Base-by-base conservation (phyloP, 2,113 vertebrate genomes). In the Stegostoma tigrinum region DNA sequence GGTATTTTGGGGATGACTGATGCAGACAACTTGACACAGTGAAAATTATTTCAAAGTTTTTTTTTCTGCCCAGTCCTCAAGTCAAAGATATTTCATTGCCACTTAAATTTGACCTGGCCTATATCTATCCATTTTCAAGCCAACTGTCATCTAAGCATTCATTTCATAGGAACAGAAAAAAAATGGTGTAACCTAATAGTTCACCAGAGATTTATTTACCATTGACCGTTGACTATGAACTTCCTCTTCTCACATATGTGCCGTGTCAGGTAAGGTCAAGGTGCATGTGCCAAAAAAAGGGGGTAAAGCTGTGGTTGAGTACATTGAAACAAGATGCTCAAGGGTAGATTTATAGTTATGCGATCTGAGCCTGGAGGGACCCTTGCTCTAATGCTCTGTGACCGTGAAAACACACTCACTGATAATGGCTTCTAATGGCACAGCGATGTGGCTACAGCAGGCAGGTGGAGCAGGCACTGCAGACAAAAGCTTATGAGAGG, bases 381-480 rank as follows among this genome's bases (percentile, higher is more conserved):
- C 95, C 86, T 89, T 96, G 95, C 97, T 97, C 95, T 97, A 98
- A 97, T 96, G 97, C 97, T 98, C 98, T 97, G 97, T 98, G 97
- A 97, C 97, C 96, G 85, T 98, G 96, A 98, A 98, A 98, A 98
- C 78, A 96, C 78, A 96, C 97, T 96, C 95, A 96, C 96, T 97
- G 95, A 97, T 98, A 98, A 98, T 97, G 97, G 97, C 97, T 97
- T 97, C 97, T 98, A 97, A 98, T 98, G 97, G 97, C 93, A 96
- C 86, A 96, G 96, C 96, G 97, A 96, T 96, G 96, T 97, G 95
- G 96, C 93, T 0, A 72, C 96, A 83, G 68, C 64, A 61, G 96
- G 96, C 96, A 68, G n/a, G 19, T 45, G 27, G 96, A 96, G 95
- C 38, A 93, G 96, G 89, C 95, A 94, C 67, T 10, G 61, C 96